Conservation (phyloP, 2,113 vertebrate species). For the Dipodomys stephensi region DNA sequence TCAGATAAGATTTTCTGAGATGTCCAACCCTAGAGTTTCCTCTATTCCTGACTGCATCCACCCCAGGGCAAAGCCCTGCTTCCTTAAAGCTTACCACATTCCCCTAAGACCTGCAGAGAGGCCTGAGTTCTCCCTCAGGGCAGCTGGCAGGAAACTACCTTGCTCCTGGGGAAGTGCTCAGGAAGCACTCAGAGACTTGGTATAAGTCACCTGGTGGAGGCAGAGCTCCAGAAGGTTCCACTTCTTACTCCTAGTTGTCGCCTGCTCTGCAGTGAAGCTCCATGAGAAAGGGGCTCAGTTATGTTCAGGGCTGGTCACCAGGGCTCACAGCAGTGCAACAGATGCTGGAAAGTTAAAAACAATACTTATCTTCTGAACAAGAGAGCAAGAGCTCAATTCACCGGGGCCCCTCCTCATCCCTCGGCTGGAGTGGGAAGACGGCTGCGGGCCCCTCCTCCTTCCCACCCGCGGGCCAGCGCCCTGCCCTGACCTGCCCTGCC, state of each 20-base stretch:
- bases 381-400: background rate
- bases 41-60: background rate
- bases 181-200: background rate
- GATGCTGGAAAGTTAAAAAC: background rate
- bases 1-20: background rate
- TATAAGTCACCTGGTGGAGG: background rate
- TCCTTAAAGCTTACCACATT: background rate
- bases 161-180: background rate
- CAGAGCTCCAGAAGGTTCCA: background rate
- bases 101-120: background rate
- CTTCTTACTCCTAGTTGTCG: background rate
- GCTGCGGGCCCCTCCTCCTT: too few species aligned
- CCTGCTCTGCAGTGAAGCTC: background rate
- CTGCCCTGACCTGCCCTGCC: too few species aligned
- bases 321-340: background rate
- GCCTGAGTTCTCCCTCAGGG: background rate
- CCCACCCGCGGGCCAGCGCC: too few species aligned
- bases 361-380: background rate
- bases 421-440: background rate
- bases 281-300: background rate
- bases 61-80: background rate
- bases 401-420: background rate
- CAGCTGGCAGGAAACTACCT: background rate
- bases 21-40: background rate
- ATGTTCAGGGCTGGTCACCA: background rate